A percentile compares a stretch with the other conserved stretches of the same genome.
These are phyloP conservation scores for Manduca sexta DNA, from an alignment of 1,140 invertebrate genomes.

Conservation along the genomic window DNA sequence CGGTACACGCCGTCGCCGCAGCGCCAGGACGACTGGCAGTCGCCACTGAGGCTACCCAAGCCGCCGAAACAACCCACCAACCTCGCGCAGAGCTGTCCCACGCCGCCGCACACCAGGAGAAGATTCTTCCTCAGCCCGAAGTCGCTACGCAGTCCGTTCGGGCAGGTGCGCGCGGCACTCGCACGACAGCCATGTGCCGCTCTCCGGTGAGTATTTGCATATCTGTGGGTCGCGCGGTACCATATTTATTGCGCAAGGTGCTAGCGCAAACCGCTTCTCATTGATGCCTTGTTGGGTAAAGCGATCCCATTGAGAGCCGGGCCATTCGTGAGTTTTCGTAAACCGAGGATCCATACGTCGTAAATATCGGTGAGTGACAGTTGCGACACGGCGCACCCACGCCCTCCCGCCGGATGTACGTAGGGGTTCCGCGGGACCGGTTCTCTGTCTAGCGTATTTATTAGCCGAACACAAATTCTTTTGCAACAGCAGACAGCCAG, in stretches of 20 bases:
- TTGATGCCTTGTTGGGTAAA: slow-evolving; percentile 35
- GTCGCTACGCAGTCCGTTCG: slow-evolving; percentile 81
- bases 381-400: slow-evolving; percentile 53
- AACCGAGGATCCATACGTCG: slow-evolving; percentile 42
- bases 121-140: slow-evolving; percentile 88
- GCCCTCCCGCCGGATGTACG: slow-evolving; percentile 63
- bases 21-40: slow-evolving; percentile 62
- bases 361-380: slow-evolving; percentile 61
- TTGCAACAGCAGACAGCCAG: slow-evolving; percentile 67
- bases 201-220: slow-evolving; percentile 76
- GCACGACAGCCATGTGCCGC: slow-evolving; percentile 72
- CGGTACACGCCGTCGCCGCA: slow-evolving; percentile 70
- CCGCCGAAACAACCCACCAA: slow-evolving; percentile 65
- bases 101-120: slow-evolving; percentile 84
- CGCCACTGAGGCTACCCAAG: slow-evolving; percentile 57
- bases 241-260: slow-evolving; percentile 33
- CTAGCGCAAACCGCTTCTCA: slow-evolving; percentile 29
- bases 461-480: slow-evolving; percentile 31
- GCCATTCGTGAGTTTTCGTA: slow-evolving; percentile 31
- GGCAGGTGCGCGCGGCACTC: slow-evolving; percentile 63
- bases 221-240: not conserved
- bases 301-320: slow-evolving; percentile 6
- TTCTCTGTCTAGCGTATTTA: slow-evolving; percentile 53
- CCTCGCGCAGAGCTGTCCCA: slow-evolving; percentile 80
- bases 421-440: slow-evolving; percentile 66